Percentiles rank a stretch among this genome's conserved stretches.
Evolutionary conservation across 1,140 invertebrate species (phyloP).

Genomic region (Forficula auricularia): DNA sequence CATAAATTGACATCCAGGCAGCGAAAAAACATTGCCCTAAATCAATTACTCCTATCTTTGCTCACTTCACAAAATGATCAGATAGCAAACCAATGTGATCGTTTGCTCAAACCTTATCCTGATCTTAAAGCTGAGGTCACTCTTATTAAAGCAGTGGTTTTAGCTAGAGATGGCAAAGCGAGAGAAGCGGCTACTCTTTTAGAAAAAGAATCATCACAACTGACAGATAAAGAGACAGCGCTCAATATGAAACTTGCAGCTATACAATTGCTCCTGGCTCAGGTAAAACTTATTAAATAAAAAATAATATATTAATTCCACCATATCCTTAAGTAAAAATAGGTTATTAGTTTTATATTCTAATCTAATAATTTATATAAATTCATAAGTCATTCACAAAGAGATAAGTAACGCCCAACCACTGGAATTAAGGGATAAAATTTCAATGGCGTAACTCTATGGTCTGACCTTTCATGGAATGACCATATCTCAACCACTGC

Average conservation of each 20-base stretch:
- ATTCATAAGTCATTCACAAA: too few species aligned
- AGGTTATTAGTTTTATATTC: not conserved
- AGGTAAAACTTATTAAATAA: too few species aligned
- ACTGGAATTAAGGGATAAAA: too few species aligned
- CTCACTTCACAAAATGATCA: constrained; percentile 61
- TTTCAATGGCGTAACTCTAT: too few species aligned
- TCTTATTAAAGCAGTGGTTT: constrained; percentile 47
- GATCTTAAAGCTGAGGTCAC: constrained; percentile 37
- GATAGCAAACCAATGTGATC: constrained; percentile 56
- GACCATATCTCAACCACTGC: too few species aligned
- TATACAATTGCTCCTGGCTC: constrained; percentile 42
- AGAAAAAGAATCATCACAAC: constrained; percentile 32
- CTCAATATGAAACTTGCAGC: constrained; percentile 40
- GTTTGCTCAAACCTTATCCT: constrained; percentile 46
- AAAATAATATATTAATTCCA: too few species aligned
- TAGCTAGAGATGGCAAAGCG: constrained; percentile 52
- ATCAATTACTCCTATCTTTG: constrained; percentile 74
- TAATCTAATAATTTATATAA: too few species aligned
- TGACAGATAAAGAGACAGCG: constrained; percentile 25
- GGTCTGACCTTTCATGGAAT: too few species aligned
- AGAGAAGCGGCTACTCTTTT: constrained; percentile 55
- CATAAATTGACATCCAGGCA: constrained; percentile 71
- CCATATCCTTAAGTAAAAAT: not conserved
- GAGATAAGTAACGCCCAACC: too few species aligned
- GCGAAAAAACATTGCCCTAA: constrained; percentile 59